Base-by-base conservation (phyloP, 2,888 invertebrate species). In the Perdita meconis region DNA sequence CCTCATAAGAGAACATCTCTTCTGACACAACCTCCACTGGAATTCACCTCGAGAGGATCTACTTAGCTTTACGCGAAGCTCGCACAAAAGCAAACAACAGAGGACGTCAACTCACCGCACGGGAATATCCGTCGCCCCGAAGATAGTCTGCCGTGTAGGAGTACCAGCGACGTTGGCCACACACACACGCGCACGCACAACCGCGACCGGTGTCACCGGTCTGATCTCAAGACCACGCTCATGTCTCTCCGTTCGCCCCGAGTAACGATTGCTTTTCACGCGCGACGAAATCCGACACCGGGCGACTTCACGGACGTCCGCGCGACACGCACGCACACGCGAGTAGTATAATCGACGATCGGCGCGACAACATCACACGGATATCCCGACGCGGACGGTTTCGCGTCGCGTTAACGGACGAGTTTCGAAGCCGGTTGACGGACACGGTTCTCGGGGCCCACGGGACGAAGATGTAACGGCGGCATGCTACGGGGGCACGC, bases 121-220 rank as follows among this genome's bases (percentile, higher is more conserved):
- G 70, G 51, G 67, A 77, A 74, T 80, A 80, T 70, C 77, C 80
- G 80, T 66, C 66, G 16, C 12, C 16, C 51, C 63, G 51, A 40
- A 72, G 66, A 53, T 40, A 40, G 47, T 71, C 71, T 34, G 42
- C 71, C 53, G 19, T 44, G 42, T 75, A 56, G 65, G 60, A 56
- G 61, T 61, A 70, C 42, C 78, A 47, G 60, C 70, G 69, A 73
- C 80, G 78, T 75, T 73, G 80, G 59, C 68, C 78, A 79, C 78
- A 60, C 78, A 65, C 75, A 53, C 78, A 61, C 78, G 78, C 77
- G 65, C 82, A 67, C 83, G 61, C 73, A 61, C 79, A 61, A 76
- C 44, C 70, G 72, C 76, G 78, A 75, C 84, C 83, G 83, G 63
- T 84, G 85, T 85, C 86, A 84, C 86, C 84, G 83, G 53, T 59